Evolutionary conservation across 2,797 vertebrate species (phyloP).

Genomic region (Chromis chromis): DNA sequence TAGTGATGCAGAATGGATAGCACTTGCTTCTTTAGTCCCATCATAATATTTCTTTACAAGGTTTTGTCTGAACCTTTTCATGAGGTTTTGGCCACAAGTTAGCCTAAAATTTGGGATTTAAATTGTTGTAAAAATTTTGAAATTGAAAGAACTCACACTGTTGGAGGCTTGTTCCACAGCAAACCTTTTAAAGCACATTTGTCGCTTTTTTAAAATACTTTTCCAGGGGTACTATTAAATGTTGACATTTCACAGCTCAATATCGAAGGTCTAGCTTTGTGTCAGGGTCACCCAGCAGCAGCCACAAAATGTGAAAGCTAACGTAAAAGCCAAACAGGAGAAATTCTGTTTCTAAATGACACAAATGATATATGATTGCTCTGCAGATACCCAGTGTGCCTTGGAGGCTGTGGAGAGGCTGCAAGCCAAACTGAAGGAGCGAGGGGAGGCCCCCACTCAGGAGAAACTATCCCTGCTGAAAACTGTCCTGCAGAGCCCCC

Average conservation of each 20-base stretch:
- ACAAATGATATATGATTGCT: conserved; percentile 35
- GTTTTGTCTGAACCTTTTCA: neutral
- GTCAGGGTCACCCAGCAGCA: conserved; percentile 25
- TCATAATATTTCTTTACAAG: neutral
- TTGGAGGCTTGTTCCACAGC: neutral
- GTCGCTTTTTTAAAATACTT: conserved; percentile 20
- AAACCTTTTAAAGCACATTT: neutral
- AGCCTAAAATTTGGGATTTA: neutral
- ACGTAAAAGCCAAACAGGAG: conserved; percentile 8
- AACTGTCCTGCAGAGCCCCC: conserved; percentile 94
- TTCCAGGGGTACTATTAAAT: neutral
- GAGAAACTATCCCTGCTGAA: conserved; percentile 92
- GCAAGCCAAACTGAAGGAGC: conserved; percentile 90
- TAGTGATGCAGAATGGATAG: neutral
- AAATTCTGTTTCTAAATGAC: conserved; percentile 27
- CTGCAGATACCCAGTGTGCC: conserved; percentile 89
- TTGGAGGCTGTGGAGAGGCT: conserved; percentile 94
- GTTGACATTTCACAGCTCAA: conserved; percentile 29
- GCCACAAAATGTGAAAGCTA: conserved; percentile 6
- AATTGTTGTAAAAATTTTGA: neutral
- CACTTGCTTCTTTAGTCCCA: neutral
- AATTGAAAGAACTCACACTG: conserved; percentile 1
- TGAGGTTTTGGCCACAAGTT: neutral
- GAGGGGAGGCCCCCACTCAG: conserved; percentile 89
- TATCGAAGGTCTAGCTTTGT: conserved; percentile 23